Conservation (phyloP, 2,113 vertebrate species). For the Alces alces region DNA sequence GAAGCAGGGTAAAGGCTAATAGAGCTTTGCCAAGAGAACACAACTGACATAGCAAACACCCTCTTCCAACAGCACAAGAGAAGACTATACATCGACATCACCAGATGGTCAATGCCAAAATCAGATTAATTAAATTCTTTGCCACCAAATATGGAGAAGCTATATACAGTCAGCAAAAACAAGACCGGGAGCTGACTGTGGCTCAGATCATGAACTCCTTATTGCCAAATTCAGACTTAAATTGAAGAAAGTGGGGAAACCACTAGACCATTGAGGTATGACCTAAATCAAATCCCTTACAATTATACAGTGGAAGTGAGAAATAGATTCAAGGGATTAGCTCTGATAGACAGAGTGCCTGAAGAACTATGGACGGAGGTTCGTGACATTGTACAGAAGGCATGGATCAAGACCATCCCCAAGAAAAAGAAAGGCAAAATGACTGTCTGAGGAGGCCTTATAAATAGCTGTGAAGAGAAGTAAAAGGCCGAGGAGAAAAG, state of each 20-base stretch:
- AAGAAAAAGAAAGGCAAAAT: neutral
- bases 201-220: neutral
- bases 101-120: neutral
- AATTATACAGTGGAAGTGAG: neutral
- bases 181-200: neutral
- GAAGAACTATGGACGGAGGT: neutral
- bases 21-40: neutral
- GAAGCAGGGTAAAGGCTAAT: neutral
- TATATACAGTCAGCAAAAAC: neutral
- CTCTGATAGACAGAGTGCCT: neutral
- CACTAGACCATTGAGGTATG: neutral
- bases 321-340: neutral
- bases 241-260: neutral
- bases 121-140: neutral
- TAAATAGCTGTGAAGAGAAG: neutral
- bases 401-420: neutral
- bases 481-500: neutral
- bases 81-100: neutral
- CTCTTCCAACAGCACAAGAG: neutral
- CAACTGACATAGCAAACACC: neutral
- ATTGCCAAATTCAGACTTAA: neutral
- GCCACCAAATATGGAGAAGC: neutral
- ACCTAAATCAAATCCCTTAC: neutral
- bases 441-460: neutral
- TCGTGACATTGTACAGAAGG: neutral